phyloP scores from a whole-genome alignment of 2,888 invertebrate species.

The Troides helena region DNA sequence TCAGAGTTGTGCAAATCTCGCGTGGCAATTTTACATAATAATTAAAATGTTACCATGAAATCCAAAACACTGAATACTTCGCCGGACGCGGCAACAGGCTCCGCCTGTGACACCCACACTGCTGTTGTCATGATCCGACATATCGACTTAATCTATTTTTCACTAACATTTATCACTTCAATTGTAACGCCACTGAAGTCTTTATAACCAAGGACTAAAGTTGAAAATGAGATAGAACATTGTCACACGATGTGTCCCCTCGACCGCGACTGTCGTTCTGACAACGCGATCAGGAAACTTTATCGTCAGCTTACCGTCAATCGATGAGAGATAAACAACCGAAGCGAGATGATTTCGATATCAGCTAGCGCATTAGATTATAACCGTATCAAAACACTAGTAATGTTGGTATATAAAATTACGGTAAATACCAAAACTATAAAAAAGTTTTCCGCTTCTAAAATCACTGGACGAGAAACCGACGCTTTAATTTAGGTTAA shows the following conservation, averaged over 20 bases:
- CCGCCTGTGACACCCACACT: slow-evolving; percentile 61
- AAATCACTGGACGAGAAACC: not conserved
- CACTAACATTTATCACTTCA: slow-evolving; percentile 43
- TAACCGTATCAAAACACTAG: not conserved
- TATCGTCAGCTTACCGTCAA: slow-evolving; percentile 54
- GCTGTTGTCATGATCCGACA: slow-evolving; percentile 69
- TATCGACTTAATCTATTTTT: slow-evolving; percentile 48
- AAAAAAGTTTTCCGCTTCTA: not conserved
- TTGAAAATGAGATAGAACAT: slow-evolving; percentile 38
- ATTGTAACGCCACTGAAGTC: slow-evolving; percentile 18
- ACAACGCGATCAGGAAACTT: slow-evolving; percentile 49
- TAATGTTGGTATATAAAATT: not conserved
- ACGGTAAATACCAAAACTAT: not conserved
- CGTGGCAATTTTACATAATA: slow-evolving; percentile 32
- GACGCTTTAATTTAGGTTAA: slow-evolving; percentile 11
- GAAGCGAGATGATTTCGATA: slow-evolving; percentile 48
- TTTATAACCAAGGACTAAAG: slow-evolving; percentile 44
- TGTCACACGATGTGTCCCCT: slow-evolving; percentile 49
- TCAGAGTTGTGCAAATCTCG: slow-evolving; percentile 15
- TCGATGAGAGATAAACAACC: slow-evolving; percentile 56
- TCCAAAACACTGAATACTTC: slow-evolving; percentile 76
- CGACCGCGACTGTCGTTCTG: slow-evolving; percentile 52
- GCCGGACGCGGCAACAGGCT: slow-evolving; percentile 71
- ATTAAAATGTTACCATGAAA: slow-evolving; percentile 62
- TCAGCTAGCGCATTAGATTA: slow-evolving; percentile 37